Evolutionary conservation across 2,888 invertebrate genomes (phyloP).

Genomic region (Trilocha varians): DNA sequence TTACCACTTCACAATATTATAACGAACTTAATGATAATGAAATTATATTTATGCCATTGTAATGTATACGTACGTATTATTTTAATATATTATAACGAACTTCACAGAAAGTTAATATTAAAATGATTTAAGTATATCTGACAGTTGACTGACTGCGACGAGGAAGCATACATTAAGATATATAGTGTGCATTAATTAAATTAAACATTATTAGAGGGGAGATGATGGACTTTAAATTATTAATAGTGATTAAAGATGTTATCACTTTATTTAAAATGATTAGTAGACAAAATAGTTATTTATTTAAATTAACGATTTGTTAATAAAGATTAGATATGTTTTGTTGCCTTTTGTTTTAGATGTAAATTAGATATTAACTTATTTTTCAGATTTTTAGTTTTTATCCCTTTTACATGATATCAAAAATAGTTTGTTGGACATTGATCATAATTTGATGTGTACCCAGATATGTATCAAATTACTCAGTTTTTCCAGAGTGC

Average conservation of each 20-base stretch:
- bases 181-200: slow-evolving; percentile 13
- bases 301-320: neutral
- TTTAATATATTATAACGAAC: neutral
- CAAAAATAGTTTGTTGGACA: no score
- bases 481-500: no score
- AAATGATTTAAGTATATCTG: neutral
- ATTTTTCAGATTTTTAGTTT: no score
- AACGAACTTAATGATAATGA: no score
- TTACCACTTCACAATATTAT: no score
- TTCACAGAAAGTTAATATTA: neutral
- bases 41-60: no score
- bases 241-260: slow-evolving; percentile 1
- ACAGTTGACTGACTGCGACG: neutral
- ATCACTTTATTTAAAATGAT: neutral
- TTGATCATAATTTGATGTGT: no score
- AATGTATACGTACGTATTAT: slow-evolving; percentile 4
- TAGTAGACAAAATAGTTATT: neutral
- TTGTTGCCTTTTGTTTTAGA: no score
- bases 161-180: slow-evolving; percentile 6
- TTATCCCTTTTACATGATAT: no score
- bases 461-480: no score
- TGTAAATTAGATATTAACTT: no score
- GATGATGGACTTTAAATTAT: slow-evolving; percentile 1
- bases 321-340: no score
- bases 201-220: slow-evolving; percentile 4